These are phyloP conservation scores for Pachypanchax playfairii DNA, from an alignment of 2,113 vertebrate genomes.

Conservation along the genomic window DNA sequence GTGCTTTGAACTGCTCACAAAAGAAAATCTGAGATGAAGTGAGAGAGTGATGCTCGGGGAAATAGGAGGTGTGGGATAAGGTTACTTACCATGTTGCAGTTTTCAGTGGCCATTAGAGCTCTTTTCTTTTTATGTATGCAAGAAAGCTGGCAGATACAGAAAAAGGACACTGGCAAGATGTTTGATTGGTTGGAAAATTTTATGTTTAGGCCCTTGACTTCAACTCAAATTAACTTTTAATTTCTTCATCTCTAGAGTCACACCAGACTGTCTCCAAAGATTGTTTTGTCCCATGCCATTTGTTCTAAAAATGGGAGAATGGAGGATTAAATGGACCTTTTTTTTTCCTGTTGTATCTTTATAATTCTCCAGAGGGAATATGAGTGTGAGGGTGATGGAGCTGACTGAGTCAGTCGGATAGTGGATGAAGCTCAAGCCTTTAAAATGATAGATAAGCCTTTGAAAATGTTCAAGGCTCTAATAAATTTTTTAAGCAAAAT, in stretches of 20 bases:
- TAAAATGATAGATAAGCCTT: conserved; percentile 51
- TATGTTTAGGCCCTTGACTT: conserved; percentile 29
- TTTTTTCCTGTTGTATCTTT: neutral
- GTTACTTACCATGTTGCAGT: conserved; percentile 57
- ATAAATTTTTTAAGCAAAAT: conserved; percentile 37
- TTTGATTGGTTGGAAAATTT: conserved; percentile 65
- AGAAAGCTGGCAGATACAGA: conserved; percentile 41
- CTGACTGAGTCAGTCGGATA: conserved; percentile 39
- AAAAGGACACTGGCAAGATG: conserved; percentile 70
- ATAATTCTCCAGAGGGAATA: conserved; percentile 30
- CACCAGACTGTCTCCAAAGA: neutral
- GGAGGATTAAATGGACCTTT: conserved; percentile 15
- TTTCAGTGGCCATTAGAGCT: conserved; percentile 61
- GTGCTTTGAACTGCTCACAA: conserved; percentile 40
- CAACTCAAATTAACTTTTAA: conserved; percentile 11
- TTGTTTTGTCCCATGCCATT: conserved; percentile 1
- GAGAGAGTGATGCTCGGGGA: conserved; percentile 29
- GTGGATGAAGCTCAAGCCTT: conserved; percentile 36
- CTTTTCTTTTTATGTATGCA: conserved; percentile 40
- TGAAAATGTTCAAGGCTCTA: conserved; percentile 43
- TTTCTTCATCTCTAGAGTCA: neutral
- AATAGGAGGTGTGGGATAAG: conserved; percentile 37
- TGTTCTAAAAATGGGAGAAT: conserved; percentile 20
- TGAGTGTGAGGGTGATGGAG: conserved; percentile 20
- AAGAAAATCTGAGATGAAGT: conserved; percentile 45